These are phyloP conservation scores for Tetramorium bicarinatum DNA, from an alignment of 2,888 invertebrate genomes.

Conservation along the genomic window DNA sequence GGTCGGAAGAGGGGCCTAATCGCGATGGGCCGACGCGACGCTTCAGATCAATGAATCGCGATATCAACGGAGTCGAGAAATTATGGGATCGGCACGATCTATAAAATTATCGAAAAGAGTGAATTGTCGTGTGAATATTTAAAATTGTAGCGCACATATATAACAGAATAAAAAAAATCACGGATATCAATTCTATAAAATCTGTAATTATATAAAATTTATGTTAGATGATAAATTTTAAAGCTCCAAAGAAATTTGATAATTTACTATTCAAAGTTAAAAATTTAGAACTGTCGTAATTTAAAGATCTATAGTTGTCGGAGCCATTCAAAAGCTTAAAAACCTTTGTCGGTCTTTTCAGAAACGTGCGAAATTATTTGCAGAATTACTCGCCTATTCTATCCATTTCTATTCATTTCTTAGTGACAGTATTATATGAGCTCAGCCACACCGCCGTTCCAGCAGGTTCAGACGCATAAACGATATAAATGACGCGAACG, in stretches of 20 bases:
- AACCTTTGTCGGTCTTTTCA: not conserved
- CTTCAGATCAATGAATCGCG: slow-evolving; percentile 10
- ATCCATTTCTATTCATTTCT: slow-evolving; percentile 32
- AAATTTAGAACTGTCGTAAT: slow-evolving; percentile 4
- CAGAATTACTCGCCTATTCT: slow-evolving; percentile 5
- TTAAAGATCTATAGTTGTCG: not conserved
- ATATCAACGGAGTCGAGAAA: slow-evolving; percentile 20
- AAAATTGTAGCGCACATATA: not conserved
- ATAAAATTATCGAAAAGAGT: slow-evolving; percentile 12
- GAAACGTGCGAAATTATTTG: slow-evolving; percentile 1
- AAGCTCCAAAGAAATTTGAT: not conserved
- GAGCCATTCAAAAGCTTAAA: not conserved
- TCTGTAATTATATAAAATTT: not conserved
- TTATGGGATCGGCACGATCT: not conserved
- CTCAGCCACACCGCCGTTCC: slow-evolving; percentile 16
- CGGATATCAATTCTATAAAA: not conserved
- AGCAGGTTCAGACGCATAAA: slow-evolving; percentile 46
- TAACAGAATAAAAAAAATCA: not conserved
- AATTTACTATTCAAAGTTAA: not conserved
- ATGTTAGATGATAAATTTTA: not conserved
- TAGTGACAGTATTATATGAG: slow-evolving; percentile 37
- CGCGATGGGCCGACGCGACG: not conserved
- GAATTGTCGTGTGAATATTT: not conserved
- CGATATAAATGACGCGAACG: slow-evolving; percentile 63
- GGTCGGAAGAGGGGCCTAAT: slow-evolving; percentile 23